Percentiles rank a stretch among this genome's conserved stretches.
Conservation (phyloP, 2,113 vertebrate species). For the Pavo muticus region DNA sequence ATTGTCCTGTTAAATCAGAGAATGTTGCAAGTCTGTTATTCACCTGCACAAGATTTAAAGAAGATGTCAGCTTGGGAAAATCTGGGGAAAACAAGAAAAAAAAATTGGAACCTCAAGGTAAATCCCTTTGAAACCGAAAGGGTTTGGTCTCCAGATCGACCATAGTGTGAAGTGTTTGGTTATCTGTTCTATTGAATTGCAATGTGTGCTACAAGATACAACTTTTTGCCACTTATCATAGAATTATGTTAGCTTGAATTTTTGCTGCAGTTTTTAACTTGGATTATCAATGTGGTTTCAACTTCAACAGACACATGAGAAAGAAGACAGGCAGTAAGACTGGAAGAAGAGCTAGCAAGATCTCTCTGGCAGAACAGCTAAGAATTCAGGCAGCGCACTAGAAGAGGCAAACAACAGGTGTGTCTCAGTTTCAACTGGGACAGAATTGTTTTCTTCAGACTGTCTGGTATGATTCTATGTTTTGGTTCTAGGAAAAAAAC, state of each 20-base stretch:
- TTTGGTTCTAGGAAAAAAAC: no score
- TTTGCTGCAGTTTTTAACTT: background rate
- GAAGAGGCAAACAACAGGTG: background rate
- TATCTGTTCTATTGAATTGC: background rate
- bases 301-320: background rate
- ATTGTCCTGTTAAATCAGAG: background rate
- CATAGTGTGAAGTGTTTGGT: fast-evolving
- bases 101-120: fast-evolving
- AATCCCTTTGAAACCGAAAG: background rate
- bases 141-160: background rate
- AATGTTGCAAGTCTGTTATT: background rate
- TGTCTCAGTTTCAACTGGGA: no score
- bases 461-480: no score
- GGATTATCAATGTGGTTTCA: background rate
- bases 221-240: background rate
- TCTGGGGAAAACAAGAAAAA: background rate
- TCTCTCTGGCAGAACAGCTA: background rate
- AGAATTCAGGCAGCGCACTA: background rate
- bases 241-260: background rate
- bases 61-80: background rate
- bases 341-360: background rate
- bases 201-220: background rate
- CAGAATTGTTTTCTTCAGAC: no score
- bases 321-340: background rate
- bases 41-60: background rate